Percentiles rank a stretch among this genome's conserved stretches.
Conservation (phyloP, 1,140 invertebrate genomes). For the Zaprionus gabonicus region DNA sequence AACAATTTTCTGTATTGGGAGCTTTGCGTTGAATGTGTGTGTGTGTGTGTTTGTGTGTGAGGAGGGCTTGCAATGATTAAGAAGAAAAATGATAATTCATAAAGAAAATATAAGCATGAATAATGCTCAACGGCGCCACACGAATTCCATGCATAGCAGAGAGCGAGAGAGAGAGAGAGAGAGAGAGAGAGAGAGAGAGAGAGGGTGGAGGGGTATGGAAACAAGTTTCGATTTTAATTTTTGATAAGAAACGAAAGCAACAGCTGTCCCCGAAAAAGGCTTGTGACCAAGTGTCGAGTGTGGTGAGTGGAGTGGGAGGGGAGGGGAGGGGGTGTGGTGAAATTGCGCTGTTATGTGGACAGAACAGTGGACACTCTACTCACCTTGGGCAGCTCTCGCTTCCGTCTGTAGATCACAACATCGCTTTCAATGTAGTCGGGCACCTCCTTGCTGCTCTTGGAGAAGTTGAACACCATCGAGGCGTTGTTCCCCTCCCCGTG, state of each 20-base stretch:
- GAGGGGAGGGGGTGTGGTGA: slow-evolving; percentile 2
- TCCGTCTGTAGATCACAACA: slow-evolving; percentile 89
- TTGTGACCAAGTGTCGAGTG: neutral
- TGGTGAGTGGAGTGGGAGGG: neutral
- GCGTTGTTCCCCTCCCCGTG: slow-evolving; percentile 84
- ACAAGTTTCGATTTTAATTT: slow-evolving; percentile 5
- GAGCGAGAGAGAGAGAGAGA: neutral
- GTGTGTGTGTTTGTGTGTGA: slow-evolving; percentile 8
- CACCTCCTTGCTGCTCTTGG: slow-evolving; percentile 90
- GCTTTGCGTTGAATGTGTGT: slow-evolving; percentile 6
- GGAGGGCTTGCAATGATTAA: slow-evolving; percentile 48
- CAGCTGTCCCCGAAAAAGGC: slow-evolving; percentile 6
- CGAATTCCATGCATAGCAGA: slow-evolving; percentile 25
- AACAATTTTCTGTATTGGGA: slow-evolving; percentile 33
- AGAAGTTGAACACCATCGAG: slow-evolving; percentile 94
- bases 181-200: neutral
- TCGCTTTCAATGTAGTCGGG: slow-evolving; percentile 96
- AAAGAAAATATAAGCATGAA: slow-evolving; percentile 72
- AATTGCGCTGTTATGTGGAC: neutral
- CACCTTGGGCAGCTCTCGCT: slow-evolving; percentile 90
- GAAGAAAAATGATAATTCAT: slow-evolving; percentile 69
- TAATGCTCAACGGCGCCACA: slow-evolving; percentile 65
- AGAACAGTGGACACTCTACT: slow-evolving; percentile 64
- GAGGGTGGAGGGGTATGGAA: neutral
- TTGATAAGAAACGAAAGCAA: slow-evolving; percentile 44